Evolutionary conservation across 2,797 vertebrate genomes (phyloP).

Genomic region (Oryzias dopingdopingensis): DNA sequence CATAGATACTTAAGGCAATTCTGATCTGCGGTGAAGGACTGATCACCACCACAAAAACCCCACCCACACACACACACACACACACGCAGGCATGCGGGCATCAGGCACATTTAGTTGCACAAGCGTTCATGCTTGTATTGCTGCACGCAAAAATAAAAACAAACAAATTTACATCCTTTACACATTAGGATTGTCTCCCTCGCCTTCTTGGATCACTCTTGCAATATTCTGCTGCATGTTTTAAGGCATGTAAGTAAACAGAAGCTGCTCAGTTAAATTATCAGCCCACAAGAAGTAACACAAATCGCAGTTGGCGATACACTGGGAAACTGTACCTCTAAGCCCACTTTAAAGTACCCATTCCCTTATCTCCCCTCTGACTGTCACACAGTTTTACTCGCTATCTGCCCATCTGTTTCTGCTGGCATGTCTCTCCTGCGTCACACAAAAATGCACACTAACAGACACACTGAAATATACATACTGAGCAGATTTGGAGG

Average conservation of each 20-base stretch:
- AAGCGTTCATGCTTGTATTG: constrained; percentile 9
- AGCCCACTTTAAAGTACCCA: constrained; percentile 37
- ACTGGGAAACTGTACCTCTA: constrained; percentile 24
- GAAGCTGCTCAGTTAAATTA: constrained; percentile 47
- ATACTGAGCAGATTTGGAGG: constrained; percentile 41
- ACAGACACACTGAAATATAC: constrained; percentile 11
- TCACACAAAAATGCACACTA: background rate
- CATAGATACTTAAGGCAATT: constrained; percentile 66
- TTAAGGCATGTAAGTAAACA: constrained; percentile 52
- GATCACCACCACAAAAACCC: constrained; percentile 44
- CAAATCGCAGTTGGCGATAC: constrained; percentile 67
- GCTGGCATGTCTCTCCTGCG: constrained; percentile 1
- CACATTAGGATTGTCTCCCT: constrained; percentile 42
- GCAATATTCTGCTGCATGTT: constrained; percentile 38
- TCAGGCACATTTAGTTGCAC: constrained; percentile 2
- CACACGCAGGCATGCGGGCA: constrained; percentile 5
- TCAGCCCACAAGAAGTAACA: constrained; percentile 55
- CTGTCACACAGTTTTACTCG: constrained; percentile 17
- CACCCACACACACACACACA: constrained; percentile 33
- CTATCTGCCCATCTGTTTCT: constrained; percentile 23
- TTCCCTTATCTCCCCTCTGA: constrained; percentile 23
- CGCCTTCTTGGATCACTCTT: constrained; percentile 34
- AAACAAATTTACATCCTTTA: constrained; percentile 39
- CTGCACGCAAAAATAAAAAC: constrained; percentile 17
- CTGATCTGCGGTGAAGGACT: constrained; percentile 65